Percentiles rank a stretch among this genome's conserved stretches.
Conservation (phyloP, 2,888 invertebrate species). For the Ornithoptera priamus region DNA sequence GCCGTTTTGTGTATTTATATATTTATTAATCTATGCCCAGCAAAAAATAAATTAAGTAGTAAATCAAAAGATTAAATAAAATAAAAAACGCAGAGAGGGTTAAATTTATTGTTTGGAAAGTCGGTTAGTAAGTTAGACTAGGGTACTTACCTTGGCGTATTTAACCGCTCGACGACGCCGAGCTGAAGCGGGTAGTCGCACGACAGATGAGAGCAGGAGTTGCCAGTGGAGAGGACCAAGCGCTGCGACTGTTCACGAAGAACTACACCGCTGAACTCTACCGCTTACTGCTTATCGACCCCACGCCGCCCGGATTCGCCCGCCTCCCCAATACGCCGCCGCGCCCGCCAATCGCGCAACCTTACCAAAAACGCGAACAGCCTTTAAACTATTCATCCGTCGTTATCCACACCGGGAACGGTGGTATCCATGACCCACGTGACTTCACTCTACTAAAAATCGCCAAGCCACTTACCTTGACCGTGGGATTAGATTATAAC, state of each 20-base stretch:
- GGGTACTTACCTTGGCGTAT: conserved; percentile 20
- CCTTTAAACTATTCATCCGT: conserved; percentile 69
- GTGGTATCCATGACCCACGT: conserved; percentile 54
- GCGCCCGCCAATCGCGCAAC: conserved; percentile 61
- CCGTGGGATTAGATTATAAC: not conserved
- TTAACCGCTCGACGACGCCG: conserved; percentile 32
- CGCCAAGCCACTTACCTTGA: not conserved
- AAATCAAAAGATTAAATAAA: not conserved
- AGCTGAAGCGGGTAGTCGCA: conserved; percentile 34
- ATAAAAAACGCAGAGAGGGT: not conserved
- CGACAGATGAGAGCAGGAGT: conserved; percentile 40
- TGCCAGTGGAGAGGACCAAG: conserved; percentile 32
- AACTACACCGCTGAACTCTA: conserved; percentile 50
- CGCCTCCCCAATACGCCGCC: conserved; percentile 53
- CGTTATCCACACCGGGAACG: conserved; percentile 51
- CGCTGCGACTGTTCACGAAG: conserved; percentile 47
- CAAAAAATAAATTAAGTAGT: not conserved
- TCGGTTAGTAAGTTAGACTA: conserved; percentile 22
- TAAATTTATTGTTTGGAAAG: not conserved
- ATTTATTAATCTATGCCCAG: not conserved
- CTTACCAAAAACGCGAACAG: conserved; percentile 64
- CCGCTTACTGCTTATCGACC: conserved; percentile 66
- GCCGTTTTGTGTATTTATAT: too few relatives aligned
- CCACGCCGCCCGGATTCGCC: conserved; percentile 51
- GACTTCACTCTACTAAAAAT: conserved; percentile 29